Evolutionary conservation across 2,113 vertebrate species (phyloP).

Genomic region (Paradoxurus hermaphroditus): DNA sequence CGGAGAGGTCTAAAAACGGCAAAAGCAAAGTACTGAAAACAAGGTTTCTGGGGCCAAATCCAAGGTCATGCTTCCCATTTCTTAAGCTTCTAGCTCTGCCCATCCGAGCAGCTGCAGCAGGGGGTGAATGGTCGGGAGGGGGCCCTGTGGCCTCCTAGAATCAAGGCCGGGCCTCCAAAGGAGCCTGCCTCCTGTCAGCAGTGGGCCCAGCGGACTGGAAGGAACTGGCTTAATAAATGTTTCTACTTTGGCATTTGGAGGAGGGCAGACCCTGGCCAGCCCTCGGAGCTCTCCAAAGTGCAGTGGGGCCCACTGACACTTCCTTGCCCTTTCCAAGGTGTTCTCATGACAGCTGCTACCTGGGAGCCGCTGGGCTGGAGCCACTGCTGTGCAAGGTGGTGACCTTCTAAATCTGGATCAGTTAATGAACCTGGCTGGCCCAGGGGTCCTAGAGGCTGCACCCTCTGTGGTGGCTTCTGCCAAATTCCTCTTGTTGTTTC

Average conservation of each 20-base stretch:
- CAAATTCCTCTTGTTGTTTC: conserved; percentile 46
- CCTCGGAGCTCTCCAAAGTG: background rate
- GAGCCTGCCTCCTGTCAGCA: background rate
- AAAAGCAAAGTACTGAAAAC: background rate
- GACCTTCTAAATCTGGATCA: conserved; percentile 54
- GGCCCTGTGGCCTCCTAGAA: background rate
- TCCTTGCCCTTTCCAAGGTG: conserved; percentile 67
- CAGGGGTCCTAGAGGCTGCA: background rate
- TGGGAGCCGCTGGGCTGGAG: background rate
- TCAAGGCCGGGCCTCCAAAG: background rate
- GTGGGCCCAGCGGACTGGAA: background rate
- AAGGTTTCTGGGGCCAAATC: background rate
- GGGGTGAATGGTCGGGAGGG: background rate
- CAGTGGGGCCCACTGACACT: background rate
- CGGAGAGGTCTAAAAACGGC: background rate
- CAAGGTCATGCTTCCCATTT: background rate
- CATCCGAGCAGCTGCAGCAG: too few relatives aligned
- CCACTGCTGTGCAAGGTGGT: conserved; percentile 26
- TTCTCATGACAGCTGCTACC: conserved; percentile 66
- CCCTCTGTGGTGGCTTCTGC: conserved; percentile 38
- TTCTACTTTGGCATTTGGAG: conserved; percentile 68
- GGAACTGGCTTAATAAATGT: conserved; percentile 61
- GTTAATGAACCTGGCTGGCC: conserved; percentile 58
- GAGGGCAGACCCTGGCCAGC: conserved; percentile 19
- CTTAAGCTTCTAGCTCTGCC: background rate